These are phyloP conservation scores for fruit fly (Drosophila melanogaster) DNA, from an alignment of 1,140 invertebrate genomes.

Conservation along the genomic window DNA sequence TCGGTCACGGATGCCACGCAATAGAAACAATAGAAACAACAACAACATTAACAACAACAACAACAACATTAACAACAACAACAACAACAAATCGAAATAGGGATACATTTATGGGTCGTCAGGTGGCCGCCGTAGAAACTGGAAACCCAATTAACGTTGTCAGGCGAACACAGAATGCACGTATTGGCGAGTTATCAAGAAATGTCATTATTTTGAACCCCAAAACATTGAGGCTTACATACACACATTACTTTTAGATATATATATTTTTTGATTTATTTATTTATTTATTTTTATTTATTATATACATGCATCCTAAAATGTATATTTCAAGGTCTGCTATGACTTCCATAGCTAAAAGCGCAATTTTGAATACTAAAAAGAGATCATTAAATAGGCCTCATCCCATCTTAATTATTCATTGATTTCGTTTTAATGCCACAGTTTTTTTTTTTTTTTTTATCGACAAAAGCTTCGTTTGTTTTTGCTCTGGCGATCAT, in stretches of 20 bases:
- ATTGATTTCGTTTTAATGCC: constrained; percentile 14
- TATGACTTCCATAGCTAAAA: not conserved
- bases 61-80: constrained; percentile 4
- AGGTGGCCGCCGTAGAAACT: constrained; percentile 3
- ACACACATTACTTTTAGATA: no score
- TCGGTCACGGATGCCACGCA: constrained; percentile 44
- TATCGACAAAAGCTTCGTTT: constrained; percentile 21
- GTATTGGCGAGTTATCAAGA: constrained; percentile 6
- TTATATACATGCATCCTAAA: no score
- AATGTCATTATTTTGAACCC: constrained; percentile 7
- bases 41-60: constrained; percentile 1
- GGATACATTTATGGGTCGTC: constrained; percentile 15
- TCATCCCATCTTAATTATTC: constrained; percentile 26
- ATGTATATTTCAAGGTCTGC: no score
- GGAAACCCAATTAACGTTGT: constrained; percentile 41
- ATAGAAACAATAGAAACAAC: not conserved
- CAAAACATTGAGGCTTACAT: not conserved
- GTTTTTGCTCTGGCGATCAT: constrained; percentile 26
- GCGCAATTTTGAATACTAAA: not conserved
- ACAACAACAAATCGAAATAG: constrained; percentile 5
- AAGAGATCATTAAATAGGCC: not conserved
- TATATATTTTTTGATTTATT: no score
- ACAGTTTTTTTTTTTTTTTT: constrained; percentile 16
- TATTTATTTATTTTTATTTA: no score
- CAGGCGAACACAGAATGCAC: constrained; percentile 9